Percentiles rank a stretch among this genome's conserved stretches.
Conservation (phyloP, 2,888 invertebrate species). For the Parnassius orleans region DNA sequence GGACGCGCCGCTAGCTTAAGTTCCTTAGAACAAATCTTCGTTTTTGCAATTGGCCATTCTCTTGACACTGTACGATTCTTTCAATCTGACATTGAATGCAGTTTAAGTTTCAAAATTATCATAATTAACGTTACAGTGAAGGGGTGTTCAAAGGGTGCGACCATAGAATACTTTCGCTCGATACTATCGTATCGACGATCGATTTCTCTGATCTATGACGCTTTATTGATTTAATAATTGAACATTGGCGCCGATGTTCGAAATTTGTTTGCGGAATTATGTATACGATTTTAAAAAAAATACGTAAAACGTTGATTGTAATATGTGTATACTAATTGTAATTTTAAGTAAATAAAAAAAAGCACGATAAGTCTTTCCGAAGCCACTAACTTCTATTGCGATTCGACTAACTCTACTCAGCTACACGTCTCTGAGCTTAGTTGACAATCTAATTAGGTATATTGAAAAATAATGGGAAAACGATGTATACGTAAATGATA, state of each 20-base stretch:
- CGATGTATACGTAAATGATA: conserved; percentile 79
- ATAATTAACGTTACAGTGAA: conserved; percentile 67
- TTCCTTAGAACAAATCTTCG: conserved; percentile 80
- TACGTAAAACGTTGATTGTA: conserved; percentile 80
- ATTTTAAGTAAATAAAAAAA: conserved; percentile 59
- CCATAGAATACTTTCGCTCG: conserved; percentile 28
- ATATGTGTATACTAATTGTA: conserved; percentile 78
- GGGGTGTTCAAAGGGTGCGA: conserved; percentile 75
- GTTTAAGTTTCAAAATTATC: conserved; percentile 51
- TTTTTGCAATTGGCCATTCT: conserved; percentile 82
- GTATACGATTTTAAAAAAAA: conserved; percentile 76
- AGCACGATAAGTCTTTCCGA: conserved; percentile 40
- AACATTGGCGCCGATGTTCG: conserved; percentile 66
- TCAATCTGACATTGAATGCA: conserved; percentile 36
- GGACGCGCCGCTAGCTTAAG: conserved; percentile 63
- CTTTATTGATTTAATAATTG: conserved; percentile 40
- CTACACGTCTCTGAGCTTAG: conserved; percentile 71
- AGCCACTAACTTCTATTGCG: conserved; percentile 33
- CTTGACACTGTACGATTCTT: conserved; percentile 73
- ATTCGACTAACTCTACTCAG: conserved; percentile 39
- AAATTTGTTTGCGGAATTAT: conserved; percentile 73
- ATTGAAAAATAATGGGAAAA: conserved; percentile 72
- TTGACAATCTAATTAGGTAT: conserved; percentile 67
- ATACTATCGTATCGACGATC: conserved; percentile 34
- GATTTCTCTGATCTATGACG: conserved; percentile 35